Conservation (phyloP, 30 jellyfish, hydroid and myxozoan species). For the Calvadosia cruxmelitensis region DNA sequence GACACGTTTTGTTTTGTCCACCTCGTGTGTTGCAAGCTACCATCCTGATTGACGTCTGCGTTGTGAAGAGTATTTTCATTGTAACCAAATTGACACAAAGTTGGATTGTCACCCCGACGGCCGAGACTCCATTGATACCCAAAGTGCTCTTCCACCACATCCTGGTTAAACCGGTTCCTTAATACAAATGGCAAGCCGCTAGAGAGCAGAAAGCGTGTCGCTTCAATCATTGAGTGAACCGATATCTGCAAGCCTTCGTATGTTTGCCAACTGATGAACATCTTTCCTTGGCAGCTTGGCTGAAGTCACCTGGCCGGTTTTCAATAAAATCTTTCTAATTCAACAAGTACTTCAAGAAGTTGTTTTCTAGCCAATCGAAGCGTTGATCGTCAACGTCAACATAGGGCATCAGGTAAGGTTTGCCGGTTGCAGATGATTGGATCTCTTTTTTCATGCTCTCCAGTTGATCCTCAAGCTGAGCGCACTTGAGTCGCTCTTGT, state of each 20-base stretch:
- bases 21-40: conserved; percentile 13
- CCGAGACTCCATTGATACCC: conserved; percentile 32
- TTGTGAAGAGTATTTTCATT: too few species aligned
- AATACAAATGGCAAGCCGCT: conserved; percentile 14
- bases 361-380: not conserved
- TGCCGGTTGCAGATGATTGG: too few species aligned
- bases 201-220: conserved; percentile 1
- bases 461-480: not conserved
- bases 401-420: not conserved
- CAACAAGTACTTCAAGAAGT: not conserved
- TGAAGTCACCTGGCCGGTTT: not conserved
- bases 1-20: conserved; percentile 7
- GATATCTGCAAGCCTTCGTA: conserved; percentile 17
- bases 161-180: conserved; percentile 9
- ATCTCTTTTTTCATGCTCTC: too few species aligned
- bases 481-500: not conserved
- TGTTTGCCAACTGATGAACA: conserved; percentile 6
- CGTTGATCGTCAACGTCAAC: not conserved
- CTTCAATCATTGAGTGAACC: conserved; percentile 5
- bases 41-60: conserved; percentile 8
- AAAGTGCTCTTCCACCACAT: conserved; percentile 15
- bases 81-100: conserved; percentile 9
- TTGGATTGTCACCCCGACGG: conserved; percentile 30
- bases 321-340: conserved; percentile 5
- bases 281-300: not conserved